These are phyloP conservation scores for Acrossocheilus fasciatus DNA, from an alignment of 2,797 vertebrate genomes.

Conservation along the genomic window DNA sequence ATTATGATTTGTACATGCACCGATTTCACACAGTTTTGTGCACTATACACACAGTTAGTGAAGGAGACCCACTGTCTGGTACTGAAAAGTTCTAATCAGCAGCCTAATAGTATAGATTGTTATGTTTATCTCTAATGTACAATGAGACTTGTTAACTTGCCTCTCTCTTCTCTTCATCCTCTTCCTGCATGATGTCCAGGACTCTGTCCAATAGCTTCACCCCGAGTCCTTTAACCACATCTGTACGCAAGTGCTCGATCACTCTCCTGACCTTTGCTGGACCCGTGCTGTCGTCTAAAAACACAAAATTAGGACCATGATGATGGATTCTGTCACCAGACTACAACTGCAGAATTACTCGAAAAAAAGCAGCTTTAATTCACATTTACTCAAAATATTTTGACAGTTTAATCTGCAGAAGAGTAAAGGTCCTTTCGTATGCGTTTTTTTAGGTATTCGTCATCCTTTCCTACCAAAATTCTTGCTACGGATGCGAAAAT, in stretches of 20 bases:
- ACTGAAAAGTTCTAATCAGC: not conserved
- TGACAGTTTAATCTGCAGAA: too few species aligned
- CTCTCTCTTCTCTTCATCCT: conserved; percentile 89
- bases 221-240: conserved; percentile 90
- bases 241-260: conserved; percentile 89
- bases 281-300: conserved; percentile 79
- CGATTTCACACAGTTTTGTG: too few species aligned
- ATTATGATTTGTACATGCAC: not conserved
- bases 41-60: too few species aligned
- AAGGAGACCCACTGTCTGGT: not conserved
- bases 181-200: conserved; percentile 91
- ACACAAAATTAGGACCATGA: conserved; percentile 25
- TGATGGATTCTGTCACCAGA: not conserved
- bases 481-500: too few species aligned
- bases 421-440: too few species aligned
- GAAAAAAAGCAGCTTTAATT: too few species aligned
- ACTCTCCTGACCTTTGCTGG: conserved; percentile 90
- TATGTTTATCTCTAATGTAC: not conserved
- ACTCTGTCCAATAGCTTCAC: conserved; percentile 90
- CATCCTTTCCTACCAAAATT: too few species aligned
- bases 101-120: not conserved
- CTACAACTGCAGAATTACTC: too few species aligned
- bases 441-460: too few species aligned
- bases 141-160: conserved; percentile 67
- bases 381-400: too few species aligned